phyloP scores from a whole-genome alignment of 2,797 vertebrate genomes.

The Sorex maritimensis region DNA sequence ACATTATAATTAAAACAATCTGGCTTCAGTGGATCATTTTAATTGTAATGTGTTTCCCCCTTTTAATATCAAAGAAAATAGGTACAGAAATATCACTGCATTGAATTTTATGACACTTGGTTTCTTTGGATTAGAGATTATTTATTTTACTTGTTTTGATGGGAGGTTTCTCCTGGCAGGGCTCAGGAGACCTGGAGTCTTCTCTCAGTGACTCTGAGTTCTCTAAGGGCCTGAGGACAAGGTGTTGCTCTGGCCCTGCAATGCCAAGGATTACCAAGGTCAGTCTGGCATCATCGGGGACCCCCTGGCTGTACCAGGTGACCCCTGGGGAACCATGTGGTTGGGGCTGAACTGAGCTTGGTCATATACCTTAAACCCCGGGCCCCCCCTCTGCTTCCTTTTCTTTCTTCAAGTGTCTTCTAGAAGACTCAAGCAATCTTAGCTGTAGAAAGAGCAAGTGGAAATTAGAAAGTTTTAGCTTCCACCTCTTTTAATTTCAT shows the following conservation, averaged over 20 bases:
- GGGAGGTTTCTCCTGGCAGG: background rate
- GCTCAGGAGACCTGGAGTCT: too few relatives aligned
- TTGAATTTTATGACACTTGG: background rate
- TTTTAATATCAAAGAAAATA: slow-evolving; percentile 10
- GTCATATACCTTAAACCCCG: too few relatives aligned
- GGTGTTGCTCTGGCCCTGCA: background rate
- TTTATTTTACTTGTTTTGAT: background rate
- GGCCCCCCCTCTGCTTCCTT: too few relatives aligned
- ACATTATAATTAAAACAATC: too few relatives aligned
- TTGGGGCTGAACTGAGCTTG: too few relatives aligned
- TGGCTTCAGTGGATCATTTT: background rate
- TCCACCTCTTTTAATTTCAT: background rate
- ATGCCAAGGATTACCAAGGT: background rate
- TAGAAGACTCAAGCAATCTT: background rate
- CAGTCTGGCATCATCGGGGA: too few relatives aligned
- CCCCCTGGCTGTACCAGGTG: too few relatives aligned
- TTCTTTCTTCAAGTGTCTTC: background rate
- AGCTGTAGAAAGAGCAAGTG: background rate
- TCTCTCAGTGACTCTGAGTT: background rate
- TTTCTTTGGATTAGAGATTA: background rate
- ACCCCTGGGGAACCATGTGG: too few relatives aligned
- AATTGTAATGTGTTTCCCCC: background rate
- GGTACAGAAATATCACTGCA: background rate
- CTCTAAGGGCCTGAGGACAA: too few relatives aligned
- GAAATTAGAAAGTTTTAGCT: background rate